Evolutionary conservation across 2,888 invertebrate genomes (phyloP), one percentile per base, ranked within the genome.

Genomic region (Colletes collaris): DNA sequence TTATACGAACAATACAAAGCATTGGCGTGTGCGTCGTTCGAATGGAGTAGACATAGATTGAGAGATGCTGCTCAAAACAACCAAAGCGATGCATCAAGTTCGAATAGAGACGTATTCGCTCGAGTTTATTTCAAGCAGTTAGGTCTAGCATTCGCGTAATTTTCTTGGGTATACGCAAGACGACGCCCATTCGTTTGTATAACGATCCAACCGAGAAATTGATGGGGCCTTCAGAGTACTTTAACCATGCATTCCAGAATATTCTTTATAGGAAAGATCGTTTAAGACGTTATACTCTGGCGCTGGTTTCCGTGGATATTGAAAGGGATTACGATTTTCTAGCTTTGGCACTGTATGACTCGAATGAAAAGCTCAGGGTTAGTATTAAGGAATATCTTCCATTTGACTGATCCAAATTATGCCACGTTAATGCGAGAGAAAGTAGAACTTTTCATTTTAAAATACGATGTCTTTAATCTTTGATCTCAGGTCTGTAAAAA

Each of bases 351-450:
- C 84, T 84, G 82, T 81, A 79, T 86, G 86, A 82, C 50, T 52
- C 67, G 67, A 79, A 76, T 84, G 82, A 82, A 84, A 86, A 76
- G 80, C 73, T 70, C 70, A 64, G 19, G n/a, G 50, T 55, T 67
- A 79, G 78, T 86, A 86, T 86, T 86, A 86, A 80, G 76, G 69
- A 44, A 64, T 79, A 86, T 72, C 78, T 69, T 73, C 40, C n/a
- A 13, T 8, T 44, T n/a, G 64, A 55, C 35, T 74, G 66, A 59
- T 7, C 16, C 35, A 19, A 53, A 64, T 19, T 11, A 52, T 64
- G 44, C 35, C 58, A 10, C 70, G 56, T 50, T 69, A 46, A 11
- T 35, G 37, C 19, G 68, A 27, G 52, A 27, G 27, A 27, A 27
- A 27, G 27, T 27, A 37, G 64, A 59, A 70, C 49, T 52, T 62